Evolutionary conservation across 2,113 vertebrate species (phyloP), one percentile per base, ranked within the genome.

Genomic region (Pungitius pungitius): DNA sequence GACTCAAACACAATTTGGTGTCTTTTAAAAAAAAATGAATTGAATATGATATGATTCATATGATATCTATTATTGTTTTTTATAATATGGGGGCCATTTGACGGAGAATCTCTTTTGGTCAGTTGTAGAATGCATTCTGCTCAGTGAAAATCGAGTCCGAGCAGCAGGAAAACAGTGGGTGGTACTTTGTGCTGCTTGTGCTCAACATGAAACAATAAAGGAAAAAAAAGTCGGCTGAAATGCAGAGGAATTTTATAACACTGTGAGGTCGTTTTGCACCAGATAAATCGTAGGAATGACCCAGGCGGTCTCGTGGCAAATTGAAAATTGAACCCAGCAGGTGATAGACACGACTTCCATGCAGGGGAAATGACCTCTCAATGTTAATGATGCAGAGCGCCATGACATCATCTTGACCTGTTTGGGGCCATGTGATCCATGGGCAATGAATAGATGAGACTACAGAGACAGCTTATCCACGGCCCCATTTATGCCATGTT

Each of bases 331-430:
- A 88, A 83, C 67, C 59, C 56, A 52, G 77, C 58, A 39, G 52
- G 66, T 81, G 74, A 89, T 70, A 69, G 86, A 91, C 78, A 80
- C 13, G 51, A 82, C 65, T 64, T 73, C 69, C 73, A 77, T 78
- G 83, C 45, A 40, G 75, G 15, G 76, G 67, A 85, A 84, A 87
- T 85, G 54, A 84, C 87, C 88, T 88, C 87, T 88, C 86, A 85
- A 56, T 88, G 84, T 85, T 85, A 89, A 86, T 90, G 86, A 82
- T 69, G 72, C 67, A 30, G 69, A 78, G 81, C 82, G 69, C 74
- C 54, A 59, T 89, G 74, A 88, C 82, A 86, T 89, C 88, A 83
- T 82, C 65, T 62, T 37, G 77, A 56, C 66, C 81, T 72, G 72
- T 74, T 74, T 70, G 75, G 72, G 65, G 77, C 54, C 35, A 47